These are phyloP conservation scores for Fringilla coelebs DNA, from an alignment of 2,797 vertebrate genomes.

Conservation along the genomic window DNA sequence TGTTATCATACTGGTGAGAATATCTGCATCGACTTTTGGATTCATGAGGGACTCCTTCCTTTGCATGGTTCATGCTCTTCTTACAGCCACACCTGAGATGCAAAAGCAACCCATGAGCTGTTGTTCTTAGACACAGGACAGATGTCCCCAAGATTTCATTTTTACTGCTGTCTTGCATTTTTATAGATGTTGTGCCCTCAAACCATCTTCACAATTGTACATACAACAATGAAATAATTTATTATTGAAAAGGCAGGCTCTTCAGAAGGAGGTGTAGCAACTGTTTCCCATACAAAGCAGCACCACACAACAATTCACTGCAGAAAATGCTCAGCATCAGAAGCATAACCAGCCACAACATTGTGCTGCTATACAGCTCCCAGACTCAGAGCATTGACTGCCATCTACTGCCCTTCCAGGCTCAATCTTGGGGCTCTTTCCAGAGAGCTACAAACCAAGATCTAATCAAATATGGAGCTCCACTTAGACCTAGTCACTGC, in stretches of 20 bases:
- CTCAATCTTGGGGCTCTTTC: not conserved
- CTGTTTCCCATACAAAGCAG: not conserved
- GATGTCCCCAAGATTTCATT: not conserved
- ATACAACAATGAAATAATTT: not conserved
- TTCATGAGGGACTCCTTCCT: conserved; percentile 89
- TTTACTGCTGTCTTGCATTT: not conserved
- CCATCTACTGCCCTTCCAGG: not conserved
- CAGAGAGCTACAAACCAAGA: not conserved
- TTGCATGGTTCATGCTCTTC: conserved; percentile 98
- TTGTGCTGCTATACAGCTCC: not conserved
- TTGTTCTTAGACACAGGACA: not conserved
- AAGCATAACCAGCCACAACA: not conserved
- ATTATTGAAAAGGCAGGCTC: not conserved
- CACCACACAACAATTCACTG: not conserved
- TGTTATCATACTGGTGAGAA: conserved; percentile 94
- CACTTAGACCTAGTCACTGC: not conserved
- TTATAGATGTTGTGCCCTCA: not conserved
- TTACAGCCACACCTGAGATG: conserved; percentile 89
- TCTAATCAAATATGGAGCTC: not conserved
- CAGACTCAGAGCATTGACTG: not conserved
- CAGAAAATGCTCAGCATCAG: not conserved
- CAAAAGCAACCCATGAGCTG: conserved; percentile 5
- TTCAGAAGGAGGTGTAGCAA: not conserved
- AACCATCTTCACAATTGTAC: not conserved
- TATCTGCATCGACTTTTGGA: conserved; percentile 94